Evolutionary conservation across 1,140 invertebrate species (phyloP).

Genomic region (Meloidogyne chitwoodi): DNA sequence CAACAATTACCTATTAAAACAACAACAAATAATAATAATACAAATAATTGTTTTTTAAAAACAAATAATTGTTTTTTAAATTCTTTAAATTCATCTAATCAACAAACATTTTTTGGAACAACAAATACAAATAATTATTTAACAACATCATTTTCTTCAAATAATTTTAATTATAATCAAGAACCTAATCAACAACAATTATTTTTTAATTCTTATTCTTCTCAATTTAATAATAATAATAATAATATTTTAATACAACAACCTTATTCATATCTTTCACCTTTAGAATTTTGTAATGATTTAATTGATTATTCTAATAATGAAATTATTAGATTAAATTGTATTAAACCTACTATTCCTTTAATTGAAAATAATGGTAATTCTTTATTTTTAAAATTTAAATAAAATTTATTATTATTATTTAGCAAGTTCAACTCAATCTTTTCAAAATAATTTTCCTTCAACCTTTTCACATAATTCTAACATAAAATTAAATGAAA

Average conservation of each 20-base stretch:
- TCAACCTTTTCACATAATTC: background rate
- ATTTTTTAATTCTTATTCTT: background rate
- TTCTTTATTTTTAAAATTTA: no score
- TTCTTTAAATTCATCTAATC: background rate
- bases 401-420: no score
- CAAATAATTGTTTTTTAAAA: no score
- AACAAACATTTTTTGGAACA: background rate
- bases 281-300: background rate
- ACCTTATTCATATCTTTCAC: background rate
- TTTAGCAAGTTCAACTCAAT: background rate
- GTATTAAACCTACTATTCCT: background rate
- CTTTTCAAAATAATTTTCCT: background rate
- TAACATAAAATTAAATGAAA: background rate
- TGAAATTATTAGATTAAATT: background rate
- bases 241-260: background rate
- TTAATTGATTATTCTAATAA: background rate
- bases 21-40: no score
- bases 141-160: background rate
- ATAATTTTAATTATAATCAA: background rate
- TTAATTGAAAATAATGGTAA: background rate
- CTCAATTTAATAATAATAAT: background rate
- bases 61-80: no score
- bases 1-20: no score
- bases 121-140: background rate
- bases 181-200: background rate